Percentiles rank a stretch among this genome's conserved stretches.
Conservation (phyloP, 2,113 vertebrate genomes). For the Phalacrocorax pelagicus region DNA sequence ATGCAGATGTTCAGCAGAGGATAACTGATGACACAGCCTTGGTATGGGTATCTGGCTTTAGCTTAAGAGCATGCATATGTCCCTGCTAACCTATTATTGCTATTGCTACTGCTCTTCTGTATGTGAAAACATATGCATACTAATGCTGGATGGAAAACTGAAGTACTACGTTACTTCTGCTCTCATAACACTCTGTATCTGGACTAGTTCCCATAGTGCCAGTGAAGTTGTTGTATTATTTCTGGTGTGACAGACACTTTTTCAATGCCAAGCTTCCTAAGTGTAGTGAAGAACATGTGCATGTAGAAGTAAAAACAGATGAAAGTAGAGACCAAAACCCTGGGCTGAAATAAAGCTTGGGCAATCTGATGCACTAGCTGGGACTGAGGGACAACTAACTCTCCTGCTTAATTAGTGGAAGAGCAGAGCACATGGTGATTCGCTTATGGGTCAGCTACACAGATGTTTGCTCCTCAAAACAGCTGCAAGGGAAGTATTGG, state of each 20-base stretch:
- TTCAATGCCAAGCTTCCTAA: neutral
- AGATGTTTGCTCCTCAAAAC: constrained; percentile 8
- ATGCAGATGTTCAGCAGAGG: neutral
- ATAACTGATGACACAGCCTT: neutral
- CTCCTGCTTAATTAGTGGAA: neutral
- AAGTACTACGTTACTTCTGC: neutral
- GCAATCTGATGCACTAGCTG: neutral
- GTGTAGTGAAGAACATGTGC: neutral
- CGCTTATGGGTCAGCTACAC: neutral
- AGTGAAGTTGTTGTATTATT: neutral
- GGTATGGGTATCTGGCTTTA: neutral
- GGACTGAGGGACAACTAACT: neutral
- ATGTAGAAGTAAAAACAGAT: neutral
- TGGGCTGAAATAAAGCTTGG: neutral
- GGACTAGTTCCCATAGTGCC: neutral
- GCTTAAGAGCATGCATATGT: neutral
- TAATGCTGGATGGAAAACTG: neutral
- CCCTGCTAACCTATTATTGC: neutral
- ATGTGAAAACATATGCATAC: neutral
- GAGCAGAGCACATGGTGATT: neutral
- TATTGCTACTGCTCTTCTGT: neutral
- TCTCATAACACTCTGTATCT: neutral
- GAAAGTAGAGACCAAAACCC: neutral
- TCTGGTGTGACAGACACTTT: neutral
- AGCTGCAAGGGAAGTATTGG: neutral